Percentiles rank a stretch among this genome's conserved stretches.
Evolutionary conservation across 1,140 invertebrate species (phyloP).

Genomic region (Drosophila malerkotliana): DNA sequence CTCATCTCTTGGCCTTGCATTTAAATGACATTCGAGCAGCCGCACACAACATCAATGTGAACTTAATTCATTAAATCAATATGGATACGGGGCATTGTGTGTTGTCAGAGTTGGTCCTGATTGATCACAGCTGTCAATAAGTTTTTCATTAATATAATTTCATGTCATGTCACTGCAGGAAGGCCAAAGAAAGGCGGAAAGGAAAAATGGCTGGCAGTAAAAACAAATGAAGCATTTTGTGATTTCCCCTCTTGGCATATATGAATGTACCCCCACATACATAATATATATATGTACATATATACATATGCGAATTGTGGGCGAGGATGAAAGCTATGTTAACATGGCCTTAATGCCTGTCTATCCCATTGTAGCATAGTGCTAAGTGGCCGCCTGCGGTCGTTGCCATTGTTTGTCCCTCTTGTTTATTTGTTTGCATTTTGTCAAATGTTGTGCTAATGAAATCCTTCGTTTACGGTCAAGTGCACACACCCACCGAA

Average conservation of each 20-base stretch:
- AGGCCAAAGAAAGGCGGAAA: constrained; percentile 6
- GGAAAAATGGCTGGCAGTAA: constrained; percentile 51
- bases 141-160: constrained; percentile 82
- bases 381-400: constrained; percentile 70
- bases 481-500: constrained; percentile 54
- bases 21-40: constrained; percentile 34
- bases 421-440: constrained; percentile 66
- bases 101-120: constrained; percentile 61
- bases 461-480: constrained; percentile 74
- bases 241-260: constrained; percentile 12
- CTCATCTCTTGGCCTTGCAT: constrained; percentile 25
- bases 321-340: constrained; percentile 62
- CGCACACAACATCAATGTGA: constrained; percentile 42
- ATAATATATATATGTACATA: neutral
- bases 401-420: constrained; percentile 53
- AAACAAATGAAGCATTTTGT: constrained; percentile 76
- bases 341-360: constrained; percentile 71
- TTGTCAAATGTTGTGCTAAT: constrained; percentile 81
- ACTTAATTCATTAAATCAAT: constrained; percentile 72
- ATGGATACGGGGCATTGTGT: constrained; percentile 41
- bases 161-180: constrained; percentile 62
- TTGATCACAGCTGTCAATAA: constrained; percentile 80
- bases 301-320: constrained; percentile 33
- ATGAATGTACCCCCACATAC: neutral
- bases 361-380: constrained; percentile 39